Evolutionary conservation across 2,113 vertebrate genomes (phyloP).

Genomic region (Pyrgilauda ruficollis): DNA sequence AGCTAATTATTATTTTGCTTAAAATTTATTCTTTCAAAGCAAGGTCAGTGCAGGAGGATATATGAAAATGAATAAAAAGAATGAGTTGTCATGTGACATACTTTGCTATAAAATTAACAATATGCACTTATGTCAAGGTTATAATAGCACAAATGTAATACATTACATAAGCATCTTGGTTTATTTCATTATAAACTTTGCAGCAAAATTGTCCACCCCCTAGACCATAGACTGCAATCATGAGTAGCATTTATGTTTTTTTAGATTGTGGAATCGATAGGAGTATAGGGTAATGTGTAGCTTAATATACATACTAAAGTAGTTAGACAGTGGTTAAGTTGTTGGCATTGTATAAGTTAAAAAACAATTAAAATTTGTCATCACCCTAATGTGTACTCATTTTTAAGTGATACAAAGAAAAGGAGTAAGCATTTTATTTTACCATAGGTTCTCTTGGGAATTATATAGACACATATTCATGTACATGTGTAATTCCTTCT

Average conservation of each 20-base stretch:
- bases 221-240: background rate
- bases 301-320: background rate
- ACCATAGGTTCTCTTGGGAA: background rate
- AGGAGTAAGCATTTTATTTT: background rate
- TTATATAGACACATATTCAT: background rate
- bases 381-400: background rate
- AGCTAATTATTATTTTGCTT: slow-evolving; percentile 1
- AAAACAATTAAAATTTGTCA: background rate
- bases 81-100: background rate
- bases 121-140: background rate
- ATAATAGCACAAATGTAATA: background rate
- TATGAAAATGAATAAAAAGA: background rate
- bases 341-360: background rate
- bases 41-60: background rate
- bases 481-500: background rate
- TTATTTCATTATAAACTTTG: background rate
- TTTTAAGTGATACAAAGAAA: background rate
- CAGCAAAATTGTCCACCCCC: background rate
- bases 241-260: background rate
- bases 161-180: background rate
- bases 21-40: background rate
- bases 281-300: background rate
- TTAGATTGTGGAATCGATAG: background rate
- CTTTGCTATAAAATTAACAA: background rate
- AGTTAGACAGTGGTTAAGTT: background rate